Base-by-base conservation (phyloP, 2,113 vertebrate species). In the Sinocyclocheilus rhinocerous region DNA sequence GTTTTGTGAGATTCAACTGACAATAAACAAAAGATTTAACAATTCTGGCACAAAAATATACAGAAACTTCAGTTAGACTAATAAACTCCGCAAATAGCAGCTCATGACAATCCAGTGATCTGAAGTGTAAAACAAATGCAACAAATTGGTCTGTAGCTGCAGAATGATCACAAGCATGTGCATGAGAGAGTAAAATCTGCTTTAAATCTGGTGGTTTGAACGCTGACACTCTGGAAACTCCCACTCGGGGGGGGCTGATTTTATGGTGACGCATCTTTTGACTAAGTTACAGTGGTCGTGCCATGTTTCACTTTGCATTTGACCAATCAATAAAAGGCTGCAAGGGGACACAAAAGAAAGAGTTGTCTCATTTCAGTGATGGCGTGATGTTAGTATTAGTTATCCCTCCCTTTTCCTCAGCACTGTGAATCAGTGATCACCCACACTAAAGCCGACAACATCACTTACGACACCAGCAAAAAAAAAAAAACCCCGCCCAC, bases 361-460 rank as follows among this genome's bases (percentile, higher is more conserved):
- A 22, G 4, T 69, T 50, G 24, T 82, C 42, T 82, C 80, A 82
- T 82, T 82, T 78, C 45, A 70, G 50, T 52, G 61, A 20, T 83
- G 50, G 24, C 12, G 7, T 52, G 33, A 84, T 33, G 57, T 82
- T 24, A 50, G 24, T 13, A 26, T 22, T 69, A 26, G n/a, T 8
- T 29, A 50, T 83, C 77, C 90, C 86, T 59, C 84, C 86, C 55
- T 33, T 63, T 87, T 90, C 86, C 85, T 86, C 22, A 39, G 67
- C 76, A 70, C 67, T 88, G 76, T 88, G 87, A 90, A 88, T 88
- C 88, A 91, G 52, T 4, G 75, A 69, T 78, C 72, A 84, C 88
- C 70, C 18, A 55, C 86, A 7, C 85, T 76, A 18, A 18, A 4
- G 76, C 9, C 16, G 24, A 52, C 78, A 82, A 70, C 80, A 55